Conservation (phyloP, 2,797 vertebrate genomes). For the Gambelia wislizenii region DNA sequence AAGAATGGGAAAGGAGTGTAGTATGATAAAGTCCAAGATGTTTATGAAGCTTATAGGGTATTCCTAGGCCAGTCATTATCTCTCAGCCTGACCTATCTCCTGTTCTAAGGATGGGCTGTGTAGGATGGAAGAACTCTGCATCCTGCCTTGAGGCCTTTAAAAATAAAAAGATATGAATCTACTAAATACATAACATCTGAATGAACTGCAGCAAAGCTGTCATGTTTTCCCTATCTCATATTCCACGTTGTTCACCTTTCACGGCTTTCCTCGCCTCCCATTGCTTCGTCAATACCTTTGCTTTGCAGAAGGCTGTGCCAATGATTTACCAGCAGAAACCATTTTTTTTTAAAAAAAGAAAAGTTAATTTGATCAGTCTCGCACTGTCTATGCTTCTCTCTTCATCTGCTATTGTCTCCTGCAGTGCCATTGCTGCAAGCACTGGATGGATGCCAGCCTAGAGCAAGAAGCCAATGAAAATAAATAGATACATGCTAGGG, state of each 20-base stretch:
- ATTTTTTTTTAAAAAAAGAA: slow-evolving; percentile 35
- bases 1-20: too few species aligned
- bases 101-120: not conserved
- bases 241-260: slow-evolving; percentile 29
- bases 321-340: slow-evolving; percentile 58
- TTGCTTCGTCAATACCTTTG: slow-evolving; percentile 10
- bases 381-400: slow-evolving; percentile 50
- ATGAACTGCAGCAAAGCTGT: slow-evolving; percentile 37
- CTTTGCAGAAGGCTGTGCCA: slow-evolving; percentile 35
- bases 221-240: slow-evolving; percentile 24
- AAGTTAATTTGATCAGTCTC: slow-evolving; percentile 61
- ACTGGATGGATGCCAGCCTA: slow-evolving; percentile 63
- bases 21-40: too few species aligned
- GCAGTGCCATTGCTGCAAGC: slow-evolving; percentile 51
- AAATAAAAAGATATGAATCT: not conserved
- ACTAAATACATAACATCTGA: slow-evolving; percentile 27
- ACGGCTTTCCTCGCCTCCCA: slow-evolving; percentile 35
- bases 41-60: not conserved
- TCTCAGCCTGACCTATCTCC: not conserved
- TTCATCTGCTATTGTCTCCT: slow-evolving; percentile 64
- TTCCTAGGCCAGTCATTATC: not conserved
- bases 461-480: slow-evolving; percentile 70
- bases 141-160: not conserved
- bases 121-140: not conserved
- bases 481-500: slow-evolving; percentile 65